Evolutionary conservation across 2,797 vertebrate species (phyloP), one percentile per base, ranked within the genome.

Genomic region (Chaunax sp.): DNA sequence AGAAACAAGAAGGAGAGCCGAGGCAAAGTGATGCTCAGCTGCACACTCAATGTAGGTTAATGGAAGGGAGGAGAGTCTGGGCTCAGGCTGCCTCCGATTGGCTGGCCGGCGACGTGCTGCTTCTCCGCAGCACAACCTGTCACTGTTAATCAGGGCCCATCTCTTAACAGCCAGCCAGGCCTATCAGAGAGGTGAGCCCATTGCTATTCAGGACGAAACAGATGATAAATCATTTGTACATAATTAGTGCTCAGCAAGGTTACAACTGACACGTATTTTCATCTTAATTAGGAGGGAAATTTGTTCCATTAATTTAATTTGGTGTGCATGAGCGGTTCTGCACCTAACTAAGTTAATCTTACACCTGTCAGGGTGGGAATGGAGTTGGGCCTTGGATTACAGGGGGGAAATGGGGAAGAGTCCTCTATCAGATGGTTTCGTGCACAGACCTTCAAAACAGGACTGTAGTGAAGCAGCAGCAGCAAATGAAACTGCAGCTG

Each of bases 291-390:
- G 92, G 93, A 93, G 94, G 95, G 94, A 96, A 97, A 99, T 97
- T 97, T 97, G 96, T 97, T 97, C 97, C 96, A 98, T 98, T 99
- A 97, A 98, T 99, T 98, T 97, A 97, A 98, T 98, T 97, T 97
- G 96, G 94, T 92, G 95, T 90, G 95, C 96, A 96, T 96, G 96
- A 97, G 95, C 92, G 93, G 93, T 92, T 93, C 93, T 91, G 94
- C 94, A 92, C 95, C 95, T 96, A 97, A 96, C 96, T 95, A 96
- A 97, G 96, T 97, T 97, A 96, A 98, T 98, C 95, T 96, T 96
- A 95, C 95, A 97, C 95, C 96, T 98, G 97, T 97, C 97, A 98
- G 94, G 93, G 90, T 85, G 90, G 90, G 90, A 91, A 92, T 92
- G 91, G 92, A 87, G 87, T 86, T 85, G 80, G 74, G 89, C 91